phyloP scores from a whole-genome alignment of 2,113 vertebrate species.

The Rhinolophus ferrumequinum region DNA sequence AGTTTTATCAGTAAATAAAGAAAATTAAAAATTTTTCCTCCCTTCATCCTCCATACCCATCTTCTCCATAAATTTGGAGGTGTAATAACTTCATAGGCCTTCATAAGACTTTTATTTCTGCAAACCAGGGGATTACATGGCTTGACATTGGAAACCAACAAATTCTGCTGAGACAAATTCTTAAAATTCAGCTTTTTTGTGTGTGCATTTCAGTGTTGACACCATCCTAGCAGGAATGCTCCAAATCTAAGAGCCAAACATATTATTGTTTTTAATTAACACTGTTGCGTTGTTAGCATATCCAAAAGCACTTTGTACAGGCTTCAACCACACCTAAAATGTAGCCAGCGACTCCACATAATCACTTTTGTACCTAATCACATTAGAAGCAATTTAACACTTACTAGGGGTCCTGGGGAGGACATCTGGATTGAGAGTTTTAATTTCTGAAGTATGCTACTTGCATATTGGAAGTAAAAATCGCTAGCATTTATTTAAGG shows the following conservation, averaged over 20 bases:
- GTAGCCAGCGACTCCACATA: constrained; percentile 44
- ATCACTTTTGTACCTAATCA: constrained; percentile 55
- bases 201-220: constrained; percentile 32
- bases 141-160: neutral
- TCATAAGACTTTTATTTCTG: neutral
- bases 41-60: neutral
- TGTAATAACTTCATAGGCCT: neutral
- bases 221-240: neutral
- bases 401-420: neutral
- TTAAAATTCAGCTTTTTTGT: neutral
- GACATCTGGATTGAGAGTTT: neutral
- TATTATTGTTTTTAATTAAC: constrained; percentile 65
- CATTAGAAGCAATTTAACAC: constrained; percentile 56
- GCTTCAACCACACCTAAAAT: constrained; percentile 50
- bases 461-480: neutral
- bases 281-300: constrained; percentile 43
- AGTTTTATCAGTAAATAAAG: neutral
- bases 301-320: constrained; percentile 38
- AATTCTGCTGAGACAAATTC: neutral
- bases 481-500: neutral
- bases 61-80: neutral
- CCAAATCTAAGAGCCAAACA: constrained; percentile 24
- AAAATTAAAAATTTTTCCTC: neutral
- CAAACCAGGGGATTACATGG: neutral
- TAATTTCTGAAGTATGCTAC: neutral